Conservation (phyloP, 2,113 vertebrate species). For the Hoplias malabaricus region DNA sequence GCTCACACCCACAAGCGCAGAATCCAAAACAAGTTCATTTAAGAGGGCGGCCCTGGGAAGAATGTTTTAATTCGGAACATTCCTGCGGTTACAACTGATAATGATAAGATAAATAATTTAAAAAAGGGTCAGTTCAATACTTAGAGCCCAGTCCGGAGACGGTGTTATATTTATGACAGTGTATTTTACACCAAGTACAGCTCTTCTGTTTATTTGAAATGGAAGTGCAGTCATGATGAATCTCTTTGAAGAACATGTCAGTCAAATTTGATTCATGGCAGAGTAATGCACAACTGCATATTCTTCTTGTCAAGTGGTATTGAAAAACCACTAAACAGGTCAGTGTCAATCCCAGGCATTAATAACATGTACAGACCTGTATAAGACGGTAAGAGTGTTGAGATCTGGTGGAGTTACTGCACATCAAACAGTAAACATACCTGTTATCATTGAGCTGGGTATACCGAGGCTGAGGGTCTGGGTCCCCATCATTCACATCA, state of each 20-base stretch:
- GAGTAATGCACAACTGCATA: no score
- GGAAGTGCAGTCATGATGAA: background rate
- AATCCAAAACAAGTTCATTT: background rate
- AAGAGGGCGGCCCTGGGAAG: background rate
- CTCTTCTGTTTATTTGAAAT: no score
- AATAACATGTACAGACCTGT: no score
- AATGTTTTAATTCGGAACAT: slow-evolving; percentile 19
- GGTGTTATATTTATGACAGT: background rate
- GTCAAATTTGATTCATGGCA: background rate
- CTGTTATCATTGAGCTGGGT: slow-evolving; percentile 93
- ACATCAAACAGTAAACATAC: slow-evolving; percentile 51
- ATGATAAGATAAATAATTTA: no score
- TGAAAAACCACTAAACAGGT: no score
- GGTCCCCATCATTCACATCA: slow-evolving; percentile 96
- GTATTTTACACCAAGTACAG: no score
- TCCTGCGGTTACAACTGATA: no score
- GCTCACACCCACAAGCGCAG: background rate
- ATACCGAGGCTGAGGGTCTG: slow-evolving; percentile 95
- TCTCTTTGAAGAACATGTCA: background rate
- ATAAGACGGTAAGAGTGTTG: no score
- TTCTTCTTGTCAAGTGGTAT: no score
- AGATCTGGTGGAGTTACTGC: background rate
- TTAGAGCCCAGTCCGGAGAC: background rate
- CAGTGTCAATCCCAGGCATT: no score
- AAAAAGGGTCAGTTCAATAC: background rate